A percentile compares a stretch with the other conserved stretches of the same genome.
Evolutionary conservation across 2,888 invertebrate species (phyloP).

Genomic region (Volucella zonaria): DNA sequence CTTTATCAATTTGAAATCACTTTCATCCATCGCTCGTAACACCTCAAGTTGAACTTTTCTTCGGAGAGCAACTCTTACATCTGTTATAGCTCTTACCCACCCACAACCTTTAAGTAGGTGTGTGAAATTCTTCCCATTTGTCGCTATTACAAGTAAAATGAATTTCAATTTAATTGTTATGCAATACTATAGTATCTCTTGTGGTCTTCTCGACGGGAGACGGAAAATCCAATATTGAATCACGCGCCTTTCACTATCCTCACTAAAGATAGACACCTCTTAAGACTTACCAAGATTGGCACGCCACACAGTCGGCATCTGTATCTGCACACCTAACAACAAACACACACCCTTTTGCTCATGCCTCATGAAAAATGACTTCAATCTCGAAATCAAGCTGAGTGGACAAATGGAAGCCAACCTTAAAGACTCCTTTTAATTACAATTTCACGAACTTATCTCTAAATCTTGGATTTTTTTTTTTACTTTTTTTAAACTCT

Average conservation of each 20-base stretch:
- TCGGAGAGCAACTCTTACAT: neutral
- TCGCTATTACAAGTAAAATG: neutral
- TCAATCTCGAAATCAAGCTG: constrained; percentile 1
- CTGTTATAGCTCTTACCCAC: constrained; percentile 15
- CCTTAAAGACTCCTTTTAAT: constrained; percentile 2
- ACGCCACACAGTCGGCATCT: neutral
- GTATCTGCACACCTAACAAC: too few species aligned
- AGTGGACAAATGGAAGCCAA: neutral
- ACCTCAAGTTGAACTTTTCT: constrained; percentile 35
- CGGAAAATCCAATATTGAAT: constrained; percentile 11
- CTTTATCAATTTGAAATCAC: neutral
- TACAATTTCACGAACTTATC: constrained; percentile 18
- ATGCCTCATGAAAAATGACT: constrained; percentile 11
- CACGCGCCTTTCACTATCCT: constrained; percentile 38
- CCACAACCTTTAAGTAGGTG: constrained; percentile 30
- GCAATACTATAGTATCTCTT: neutral
- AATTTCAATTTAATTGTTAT: constrained; percentile 29
- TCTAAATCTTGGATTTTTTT: constrained; percentile 9
- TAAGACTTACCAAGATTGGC: neutral
- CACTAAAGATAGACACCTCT: constrained; percentile 9
- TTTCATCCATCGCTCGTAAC: constrained; percentile 1
- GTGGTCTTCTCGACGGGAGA: constrained; percentile 3
- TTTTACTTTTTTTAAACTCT: neutral
- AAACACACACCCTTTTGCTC: constrained; percentile 21
- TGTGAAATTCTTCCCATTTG: constrained; percentile 21